Evolutionary conservation across 2,113 vertebrate genomes (phyloP).

Genomic region (Ophthalmotilapia sp.): DNA sequence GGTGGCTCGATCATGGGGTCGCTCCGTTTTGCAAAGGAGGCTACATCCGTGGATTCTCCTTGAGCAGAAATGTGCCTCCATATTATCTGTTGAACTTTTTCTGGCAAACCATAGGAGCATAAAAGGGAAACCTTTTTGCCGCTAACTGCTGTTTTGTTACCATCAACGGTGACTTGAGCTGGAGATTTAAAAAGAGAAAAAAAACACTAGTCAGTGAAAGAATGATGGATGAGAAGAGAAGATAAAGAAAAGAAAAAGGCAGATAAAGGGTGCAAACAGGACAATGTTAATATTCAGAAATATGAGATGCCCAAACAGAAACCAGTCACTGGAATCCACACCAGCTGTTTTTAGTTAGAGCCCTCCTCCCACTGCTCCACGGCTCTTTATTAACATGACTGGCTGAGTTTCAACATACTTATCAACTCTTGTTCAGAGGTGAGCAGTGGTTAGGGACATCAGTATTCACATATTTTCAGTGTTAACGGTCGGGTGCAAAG

Average conservation of each 20-base stretch:
- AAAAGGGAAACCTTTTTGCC: slow-evolving; percentile 64
- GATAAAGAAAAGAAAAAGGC: not conserved
- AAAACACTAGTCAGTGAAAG: not conserved
- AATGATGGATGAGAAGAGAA: not conserved
- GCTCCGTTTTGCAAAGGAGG: slow-evolving; percentile 57
- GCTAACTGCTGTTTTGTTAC: slow-evolving; percentile 68
- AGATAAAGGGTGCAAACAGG: not conserved
- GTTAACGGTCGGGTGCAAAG: not conserved
- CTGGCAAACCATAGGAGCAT: slow-evolving; percentile 68
- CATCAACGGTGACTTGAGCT: slow-evolving; percentile 46
- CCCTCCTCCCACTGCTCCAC: not conserved
- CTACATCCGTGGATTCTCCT: slow-evolving; percentile 44
- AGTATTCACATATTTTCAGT: slow-evolving; percentile 1
- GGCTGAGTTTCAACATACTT: slow-evolving; percentile 7
- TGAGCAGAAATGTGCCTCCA: slow-evolving; percentile 54
- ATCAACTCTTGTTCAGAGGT: not conserved
- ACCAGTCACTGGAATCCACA: slow-evolving; percentile 40
- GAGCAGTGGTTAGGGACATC: not conserved
- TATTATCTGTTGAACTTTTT: slow-evolving; percentile 66
- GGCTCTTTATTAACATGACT: slow-evolving; percentile 46
- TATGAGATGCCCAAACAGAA: slow-evolving; percentile 30
- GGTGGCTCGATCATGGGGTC: slow-evolving; percentile 64
- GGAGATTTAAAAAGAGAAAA: not conserved
- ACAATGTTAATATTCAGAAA: slow-evolving; percentile 13
- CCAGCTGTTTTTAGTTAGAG: slow-evolving; percentile 54